Base-by-base conservation (phyloP, 2,113 vertebrate species). In the Notarius quadriscutis region DNA sequence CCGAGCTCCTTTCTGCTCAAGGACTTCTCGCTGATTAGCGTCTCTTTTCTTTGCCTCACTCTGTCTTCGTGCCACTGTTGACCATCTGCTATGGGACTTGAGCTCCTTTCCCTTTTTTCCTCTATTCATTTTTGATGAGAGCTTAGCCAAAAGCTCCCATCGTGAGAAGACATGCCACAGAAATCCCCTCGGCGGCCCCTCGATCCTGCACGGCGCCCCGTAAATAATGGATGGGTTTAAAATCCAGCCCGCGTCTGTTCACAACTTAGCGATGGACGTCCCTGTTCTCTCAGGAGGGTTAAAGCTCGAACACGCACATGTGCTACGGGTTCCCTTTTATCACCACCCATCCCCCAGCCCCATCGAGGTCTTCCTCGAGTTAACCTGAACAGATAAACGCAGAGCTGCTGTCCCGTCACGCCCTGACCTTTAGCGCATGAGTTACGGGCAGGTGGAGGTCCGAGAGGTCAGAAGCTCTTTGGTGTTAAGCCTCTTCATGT, bases 51-150 rank as follows among this genome's bases (percentile, higher is more conserved):
- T 34, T 51, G 84, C 83, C 69, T 48, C 41, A 3, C 72, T 89
- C 27, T 60, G 11, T 22, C 51, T 89, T 84, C 14, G 20, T 93
- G 86, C 75, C n/a, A 88, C 83, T 25, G 69, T 30, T 51, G 69
- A 81, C 86, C 86, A 79, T 75, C 58, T 79, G 67, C 60, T 55
- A 25, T 80, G 80, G 22, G 75, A 83, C 77, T 72, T 85, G 65
- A 55, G 84, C 78, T 85, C 83, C 22, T 88, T 55, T 88, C 81
- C 67, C 67, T 83, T 48, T 87, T 91, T 94, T 81, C 71, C 71
- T 80, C 55, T 88, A 91, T 94, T 78, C 74, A 94, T 94, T 92
- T 93, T 94, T 93, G 86, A 95, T 93, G 89, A 86, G 88, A 91
- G 91, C 87, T 89, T 93, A 83, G 89, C 89, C 91, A 90, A 87